Percentiles rank a stretch among this genome's conserved stretches.
phyloP scores from a whole-genome alignment of 1,140 invertebrate genomes.

The Aphelenchoides fujianensis region DNA sequence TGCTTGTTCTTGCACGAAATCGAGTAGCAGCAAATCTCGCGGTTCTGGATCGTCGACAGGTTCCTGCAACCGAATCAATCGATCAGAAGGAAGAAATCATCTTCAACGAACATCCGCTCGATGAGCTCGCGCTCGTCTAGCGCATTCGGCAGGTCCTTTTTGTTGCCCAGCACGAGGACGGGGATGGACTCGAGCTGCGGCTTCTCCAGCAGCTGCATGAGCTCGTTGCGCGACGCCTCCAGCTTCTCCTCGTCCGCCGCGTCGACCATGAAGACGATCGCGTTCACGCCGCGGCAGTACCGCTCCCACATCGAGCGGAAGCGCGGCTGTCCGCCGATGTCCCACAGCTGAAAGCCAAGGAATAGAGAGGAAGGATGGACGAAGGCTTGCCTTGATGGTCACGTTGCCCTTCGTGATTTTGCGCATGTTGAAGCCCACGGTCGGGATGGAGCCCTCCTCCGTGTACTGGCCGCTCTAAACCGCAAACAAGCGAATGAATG shows the following conservation, averaged over 20 bases:
- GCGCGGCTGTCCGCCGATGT: conserved; percentile 96
- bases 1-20: conserved; percentile 99
- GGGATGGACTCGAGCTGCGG: conserved; percentile 95
- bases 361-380: conserved; percentile 15
- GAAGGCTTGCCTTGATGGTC: conserved; percentile 80
- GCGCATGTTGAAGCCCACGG: conserved; percentile 99
- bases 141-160: conserved; percentile 90
- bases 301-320: conserved; percentile 99
- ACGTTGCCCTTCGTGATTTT: conserved; percentile 99
- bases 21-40: conserved; percentile 99
- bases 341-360: conserved; percentile 75
- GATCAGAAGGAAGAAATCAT: conserved; percentile 12
- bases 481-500: conserved; percentile 57
- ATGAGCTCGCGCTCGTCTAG: conserved; percentile 97
- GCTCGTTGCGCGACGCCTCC: conserved; percentile 92
- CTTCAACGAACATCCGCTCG: conserved; percentile 82
- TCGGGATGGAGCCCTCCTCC: conserved; percentile 97
- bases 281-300: conserved; percentile 97
- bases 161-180: conserved; percentile 95
- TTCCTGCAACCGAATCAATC: conserved; percentile 87
- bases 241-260: conserved; percentile 97
- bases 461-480: conserved; percentile 84
- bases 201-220: conserved; percentile 94
- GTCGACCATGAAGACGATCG: conserved; percentile 99
- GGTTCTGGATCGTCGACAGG: conserved; percentile 91